These are phyloP conservation scores for Phacellophora camtschatica DNA, from an alignment of 30 jellyfish, hydroid and myxozoan species.

Conservation along the genomic window DNA sequence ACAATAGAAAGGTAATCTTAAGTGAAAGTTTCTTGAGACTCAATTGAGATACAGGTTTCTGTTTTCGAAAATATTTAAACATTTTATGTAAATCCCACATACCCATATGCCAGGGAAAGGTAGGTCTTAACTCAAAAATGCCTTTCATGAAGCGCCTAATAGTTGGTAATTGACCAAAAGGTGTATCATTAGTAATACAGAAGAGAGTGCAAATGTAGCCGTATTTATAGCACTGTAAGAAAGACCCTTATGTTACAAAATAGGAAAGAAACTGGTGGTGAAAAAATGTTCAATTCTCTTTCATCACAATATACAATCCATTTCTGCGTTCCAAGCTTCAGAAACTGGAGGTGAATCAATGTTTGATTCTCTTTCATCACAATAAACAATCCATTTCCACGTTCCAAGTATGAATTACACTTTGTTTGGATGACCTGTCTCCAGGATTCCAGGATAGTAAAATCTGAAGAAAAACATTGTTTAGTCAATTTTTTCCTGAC, in stretches of 20 bases:
- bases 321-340: background rate
- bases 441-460: constrained; percentile 7
- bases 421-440: constrained; percentile 8
- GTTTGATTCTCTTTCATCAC: background rate
- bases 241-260: background rate
- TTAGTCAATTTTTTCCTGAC: constrained; percentile 1
- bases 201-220: background rate
- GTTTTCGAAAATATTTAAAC: background rate
- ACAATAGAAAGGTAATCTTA: background rate
- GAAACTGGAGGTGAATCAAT: background rate
- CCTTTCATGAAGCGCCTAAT: background rate
- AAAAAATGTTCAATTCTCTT: background rate
- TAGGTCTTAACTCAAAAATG: background rate
- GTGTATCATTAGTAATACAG: background rate
- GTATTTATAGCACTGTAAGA: constrained; percentile 1
- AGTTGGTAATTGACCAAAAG: background rate
- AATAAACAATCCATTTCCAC: constrained; percentile 15
- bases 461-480: background rate
- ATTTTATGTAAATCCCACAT: background rate
- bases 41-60: background rate
- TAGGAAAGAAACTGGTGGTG: constrained; percentile 15
- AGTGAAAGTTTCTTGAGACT: background rate
- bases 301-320: constrained; percentile 21
- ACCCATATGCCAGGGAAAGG: background rate
- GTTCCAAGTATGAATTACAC: no score